Base-by-base conservation (phyloP, 2,888 invertebrate genomes). In the Zaprionus lineosus region DNA sequence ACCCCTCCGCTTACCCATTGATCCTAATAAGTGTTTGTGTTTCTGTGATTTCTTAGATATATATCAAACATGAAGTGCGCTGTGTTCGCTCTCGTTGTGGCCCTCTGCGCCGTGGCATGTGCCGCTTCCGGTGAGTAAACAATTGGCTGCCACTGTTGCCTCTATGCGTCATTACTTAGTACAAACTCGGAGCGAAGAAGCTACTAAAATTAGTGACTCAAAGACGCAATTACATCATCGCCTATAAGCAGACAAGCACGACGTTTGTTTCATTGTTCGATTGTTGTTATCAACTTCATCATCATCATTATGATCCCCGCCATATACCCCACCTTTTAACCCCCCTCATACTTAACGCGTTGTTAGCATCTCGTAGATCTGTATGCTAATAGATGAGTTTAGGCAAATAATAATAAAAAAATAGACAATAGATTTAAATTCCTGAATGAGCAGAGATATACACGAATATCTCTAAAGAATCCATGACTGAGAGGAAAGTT, bases 41-140 rank as follows among this genome's bases (percentile, higher is more conserved):
- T 26, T 60, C 37, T 64, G 52, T 18, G 37, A 48, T 21, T 53
- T 50, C 50, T 21, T 47, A 36, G 29, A 53, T 28, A 29, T 12
- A 46, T 2, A 12, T 39, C 11, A 61, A 83, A 40, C 44, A 86
- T 87, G 87, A 84, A 86, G 60, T 79, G 77, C 60, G 52, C 66
- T 14, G 52, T 84, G 46, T 69, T 75, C 47, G 75, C 66, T 48
- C 61, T 68, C 40, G 70, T n/a, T n/a, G n/a, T n/a, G n/a, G n/a
- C 75, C 9, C 57, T 88, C 37, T 68, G 71, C 26, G 68, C 58
- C 26, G 61, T 63, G 16, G 72, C 60, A 4, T 59, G 73, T 44
- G 86, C 86, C 51, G 78, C 85, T 71, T 81, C 87, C 67, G 87
- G 87, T 87, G 72, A 87, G 84, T 68, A 31, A 18, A 12, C 19